These are phyloP conservation scores for Spheniscus mendiculus DNA, from an alignment of 2,113 vertebrate species.

Conservation along the genomic window DNA sequence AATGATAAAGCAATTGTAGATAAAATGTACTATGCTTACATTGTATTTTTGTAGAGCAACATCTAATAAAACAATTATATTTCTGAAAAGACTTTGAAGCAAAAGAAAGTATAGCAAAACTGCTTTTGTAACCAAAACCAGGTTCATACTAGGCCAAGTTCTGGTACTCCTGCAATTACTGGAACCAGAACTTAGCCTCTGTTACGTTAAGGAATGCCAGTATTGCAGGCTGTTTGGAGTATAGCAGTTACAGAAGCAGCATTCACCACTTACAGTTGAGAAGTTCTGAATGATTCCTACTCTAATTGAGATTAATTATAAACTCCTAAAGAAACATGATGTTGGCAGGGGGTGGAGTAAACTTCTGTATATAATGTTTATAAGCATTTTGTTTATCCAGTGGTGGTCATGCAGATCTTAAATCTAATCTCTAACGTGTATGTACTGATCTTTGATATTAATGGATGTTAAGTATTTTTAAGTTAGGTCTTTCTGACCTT, in stretches of 20 bases:
- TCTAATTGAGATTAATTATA: neutral
- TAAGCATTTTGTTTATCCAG: neutral
- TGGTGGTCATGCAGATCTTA: neutral
- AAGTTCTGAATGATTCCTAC: neutral
- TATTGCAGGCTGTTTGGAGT: neutral
- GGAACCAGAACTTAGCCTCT: neutral
- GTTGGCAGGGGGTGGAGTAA: neutral
- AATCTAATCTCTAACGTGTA: neutral
- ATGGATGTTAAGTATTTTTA: neutral
- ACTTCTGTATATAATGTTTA: slow-evolving; percentile 12
- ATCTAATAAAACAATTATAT: neutral
- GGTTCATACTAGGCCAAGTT: neutral
- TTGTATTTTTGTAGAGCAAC: slow-evolving; percentile 12
- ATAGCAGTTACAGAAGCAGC: neutral
- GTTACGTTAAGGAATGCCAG: neutral
- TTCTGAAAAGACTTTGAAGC: neutral
- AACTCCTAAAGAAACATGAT: neutral
- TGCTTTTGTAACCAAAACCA: neutral
- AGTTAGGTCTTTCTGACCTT: neutral
- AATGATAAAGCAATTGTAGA: neutral
- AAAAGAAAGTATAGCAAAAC: neutral
- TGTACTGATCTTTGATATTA: neutral
- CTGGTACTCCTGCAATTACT: neutral
- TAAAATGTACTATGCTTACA: slow-evolving; percentile 5
- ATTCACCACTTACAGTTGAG: neutral